These are phyloP conservation scores for Aplidium turbinatum DNA, from an alignment of 23 tunicate species.

Conservation along the genomic window DNA sequence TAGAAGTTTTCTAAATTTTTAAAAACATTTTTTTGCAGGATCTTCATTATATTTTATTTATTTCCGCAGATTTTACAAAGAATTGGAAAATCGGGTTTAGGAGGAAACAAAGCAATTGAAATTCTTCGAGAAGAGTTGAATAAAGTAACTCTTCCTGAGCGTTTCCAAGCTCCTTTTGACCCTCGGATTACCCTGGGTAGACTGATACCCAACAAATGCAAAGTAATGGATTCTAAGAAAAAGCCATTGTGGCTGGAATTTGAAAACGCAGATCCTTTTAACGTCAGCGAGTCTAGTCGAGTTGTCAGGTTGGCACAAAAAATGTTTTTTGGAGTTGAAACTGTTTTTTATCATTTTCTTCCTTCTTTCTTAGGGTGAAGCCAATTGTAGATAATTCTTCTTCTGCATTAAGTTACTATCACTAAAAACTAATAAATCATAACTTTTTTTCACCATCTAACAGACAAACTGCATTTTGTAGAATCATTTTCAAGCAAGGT, in stretches of 20 bases:
- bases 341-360: background rate
- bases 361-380: background rate
- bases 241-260: constrained; percentile 87
- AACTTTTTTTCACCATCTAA: too few species aligned
- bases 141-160: constrained; percentile 42
- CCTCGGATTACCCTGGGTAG: constrained; percentile 70
- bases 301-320: constrained; percentile 62
- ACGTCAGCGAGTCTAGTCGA: constrained; percentile 28
- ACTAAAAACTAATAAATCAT: too few species aligned
- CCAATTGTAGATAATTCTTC: too few species aligned
- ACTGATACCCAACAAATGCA: constrained; percentile 54
- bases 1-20: background rate
- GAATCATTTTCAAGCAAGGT: constrained; percentile 93
- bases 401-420: too few species aligned
- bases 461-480: constrained; percentile 14
- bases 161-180: constrained; percentile 90
- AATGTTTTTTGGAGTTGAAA: background rate
- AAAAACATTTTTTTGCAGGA: background rate
- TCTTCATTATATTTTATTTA: background rate
- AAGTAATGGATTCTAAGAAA: constrained; percentile 94
- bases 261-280: constrained; percentile 61
- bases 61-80: constrained; percentile 23
- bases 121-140: constrained; percentile 46
- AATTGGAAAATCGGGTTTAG: constrained; percentile 26
- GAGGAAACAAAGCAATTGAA: constrained; percentile 46